Conservation (phyloP, 1,140 invertebrate genomes). For the Druon quercuslanigerum region DNA sequence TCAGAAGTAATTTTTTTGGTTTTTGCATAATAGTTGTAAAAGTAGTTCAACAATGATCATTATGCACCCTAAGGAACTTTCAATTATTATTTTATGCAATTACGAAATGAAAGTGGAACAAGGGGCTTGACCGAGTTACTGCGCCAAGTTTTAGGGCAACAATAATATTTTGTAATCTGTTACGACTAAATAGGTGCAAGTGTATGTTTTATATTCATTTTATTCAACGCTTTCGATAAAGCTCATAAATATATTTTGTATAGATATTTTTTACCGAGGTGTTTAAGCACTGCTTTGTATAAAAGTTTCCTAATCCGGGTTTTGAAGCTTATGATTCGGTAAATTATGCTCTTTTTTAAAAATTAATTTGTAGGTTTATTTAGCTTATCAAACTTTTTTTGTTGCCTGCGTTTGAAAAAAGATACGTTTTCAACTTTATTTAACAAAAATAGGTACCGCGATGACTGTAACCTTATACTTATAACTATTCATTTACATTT, state of each 20-base stretch:
- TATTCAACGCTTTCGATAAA: slow-evolving; percentile 26
- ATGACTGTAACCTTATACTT: too few species aligned
- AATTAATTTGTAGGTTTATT: too few species aligned
- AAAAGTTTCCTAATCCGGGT: too few species aligned
- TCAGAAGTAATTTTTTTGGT: neutral
- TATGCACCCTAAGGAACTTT: slow-evolving; percentile 18
- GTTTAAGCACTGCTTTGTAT: too few species aligned
- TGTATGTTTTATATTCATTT: neutral
- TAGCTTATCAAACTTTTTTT: too few species aligned
- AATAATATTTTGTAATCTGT: neutral
- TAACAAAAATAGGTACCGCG: too few species aligned
- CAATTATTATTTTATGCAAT: neutral
- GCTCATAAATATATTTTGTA: slow-evolving; percentile 34
- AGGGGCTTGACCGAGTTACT: neutral
- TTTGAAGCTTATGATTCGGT: too few species aligned
- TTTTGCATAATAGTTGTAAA: neutral
- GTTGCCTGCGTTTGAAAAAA: too few species aligned
- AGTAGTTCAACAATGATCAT: neutral
- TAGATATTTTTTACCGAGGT: too few species aligned
- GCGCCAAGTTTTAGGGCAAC: neutral
- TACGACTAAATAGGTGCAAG: neutral
- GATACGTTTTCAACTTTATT: too few species aligned
- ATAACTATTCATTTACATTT: too few species aligned
- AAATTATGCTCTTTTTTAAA: too few species aligned
- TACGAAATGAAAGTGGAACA: neutral